phyloP scores from a whole-genome alignment of 1,140 invertebrate species.

The Dendrolimus kikuchii region DNA sequence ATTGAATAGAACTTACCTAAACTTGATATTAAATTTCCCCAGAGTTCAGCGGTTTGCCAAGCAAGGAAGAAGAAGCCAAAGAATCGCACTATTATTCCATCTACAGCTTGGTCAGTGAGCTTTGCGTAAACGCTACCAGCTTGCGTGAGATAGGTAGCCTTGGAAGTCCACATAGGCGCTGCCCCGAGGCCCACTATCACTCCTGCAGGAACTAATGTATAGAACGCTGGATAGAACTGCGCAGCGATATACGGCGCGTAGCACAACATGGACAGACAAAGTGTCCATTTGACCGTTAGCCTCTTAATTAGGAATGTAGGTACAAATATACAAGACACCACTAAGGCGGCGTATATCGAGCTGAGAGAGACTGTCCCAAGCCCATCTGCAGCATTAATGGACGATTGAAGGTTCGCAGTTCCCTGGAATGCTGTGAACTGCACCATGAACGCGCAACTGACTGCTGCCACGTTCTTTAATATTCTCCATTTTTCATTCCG shows the following conservation, averaged over 20 bases:
- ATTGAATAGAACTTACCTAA: slow-evolving; percentile 76
- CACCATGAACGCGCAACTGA: slow-evolving; percentile 92
- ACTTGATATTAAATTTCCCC: slow-evolving; percentile 98
- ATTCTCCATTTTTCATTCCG: slow-evolving; percentile 89
- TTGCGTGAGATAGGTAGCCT: slow-evolving; percentile 96
- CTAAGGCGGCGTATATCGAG: slow-evolving; percentile 90
- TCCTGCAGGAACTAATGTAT: slow-evolving; percentile 93
- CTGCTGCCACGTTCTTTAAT: slow-evolving; percentile 88
- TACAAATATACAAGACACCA: slow-evolving; percentile 94
- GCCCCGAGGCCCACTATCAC: slow-evolving; percentile 92
- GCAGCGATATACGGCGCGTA: slow-evolving; percentile 95
- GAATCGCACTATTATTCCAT: slow-evolving; percentile 94
- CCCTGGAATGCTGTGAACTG: slow-evolving; percentile 94
- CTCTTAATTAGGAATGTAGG: slow-evolving; percentile 91
- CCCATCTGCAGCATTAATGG: slow-evolving; percentile 87
- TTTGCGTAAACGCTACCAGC: slow-evolving; percentile 91
- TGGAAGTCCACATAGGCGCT: slow-evolving; percentile 96
- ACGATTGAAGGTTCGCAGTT: slow-evolving; percentile 91
- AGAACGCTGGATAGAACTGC: slow-evolving; percentile 92
- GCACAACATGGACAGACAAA: slow-evolving; percentile 91
- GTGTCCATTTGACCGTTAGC: slow-evolving; percentile 95
- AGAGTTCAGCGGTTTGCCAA: slow-evolving; percentile 95
- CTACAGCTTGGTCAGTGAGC: slow-evolving; percentile 87
- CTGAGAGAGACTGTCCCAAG: slow-evolving; percentile 88
- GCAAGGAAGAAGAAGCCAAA: slow-evolving; percentile 99